A percentile compares a stretch with the other conserved stretches of the same genome.
Conservation (phyloP, 2,888 invertebrate genomes). For the Drosophila multiciliata region DNA sequence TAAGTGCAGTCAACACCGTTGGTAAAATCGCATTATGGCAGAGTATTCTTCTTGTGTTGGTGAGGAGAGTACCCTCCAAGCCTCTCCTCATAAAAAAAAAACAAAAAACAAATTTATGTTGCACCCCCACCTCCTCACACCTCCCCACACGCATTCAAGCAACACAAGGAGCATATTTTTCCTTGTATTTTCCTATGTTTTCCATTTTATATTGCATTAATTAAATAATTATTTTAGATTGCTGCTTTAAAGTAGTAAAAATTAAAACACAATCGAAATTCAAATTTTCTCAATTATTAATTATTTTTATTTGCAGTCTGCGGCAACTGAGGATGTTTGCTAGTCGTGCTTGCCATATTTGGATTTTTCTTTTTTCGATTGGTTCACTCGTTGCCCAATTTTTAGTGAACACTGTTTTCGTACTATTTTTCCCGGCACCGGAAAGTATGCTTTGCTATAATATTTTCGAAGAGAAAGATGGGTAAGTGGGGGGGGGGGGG, state of each 20-base stretch:
- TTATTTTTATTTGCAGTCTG: neutral
- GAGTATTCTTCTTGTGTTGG: slow-evolving; percentile 23
- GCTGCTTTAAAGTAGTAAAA: neutral
- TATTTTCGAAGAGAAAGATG: slow-evolving; percentile 42
- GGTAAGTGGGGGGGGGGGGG: neutral
- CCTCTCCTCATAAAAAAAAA: neutral
- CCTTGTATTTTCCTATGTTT: neutral
- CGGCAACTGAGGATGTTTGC: neutral
- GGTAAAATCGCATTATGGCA: slow-evolving; percentile 65
- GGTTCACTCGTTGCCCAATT: slow-evolving; percentile 55
- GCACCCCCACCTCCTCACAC: slow-evolving; percentile 7
- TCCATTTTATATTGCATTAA: neutral
- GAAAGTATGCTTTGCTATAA: slow-evolving; percentile 60
- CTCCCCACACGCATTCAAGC: neutral
- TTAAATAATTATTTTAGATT: neutral
- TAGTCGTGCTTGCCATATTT: slow-evolving; percentile 24
- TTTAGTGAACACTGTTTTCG: slow-evolving; percentile 44
- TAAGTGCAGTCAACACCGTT: slow-evolving; percentile 47
- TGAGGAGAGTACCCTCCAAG: neutral
- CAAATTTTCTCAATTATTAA: neutral
- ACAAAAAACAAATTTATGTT: slow-evolving; percentile 26
- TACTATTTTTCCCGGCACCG: slow-evolving; percentile 50
- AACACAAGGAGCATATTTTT: neutral
- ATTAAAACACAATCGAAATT: neutral
- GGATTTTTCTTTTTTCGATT: slow-evolving; percentile 21